These are phyloP conservation scores for Cotesia glomerata DNA, from an alignment of 1,140 invertebrate species.

Conservation along the genomic window DNA sequence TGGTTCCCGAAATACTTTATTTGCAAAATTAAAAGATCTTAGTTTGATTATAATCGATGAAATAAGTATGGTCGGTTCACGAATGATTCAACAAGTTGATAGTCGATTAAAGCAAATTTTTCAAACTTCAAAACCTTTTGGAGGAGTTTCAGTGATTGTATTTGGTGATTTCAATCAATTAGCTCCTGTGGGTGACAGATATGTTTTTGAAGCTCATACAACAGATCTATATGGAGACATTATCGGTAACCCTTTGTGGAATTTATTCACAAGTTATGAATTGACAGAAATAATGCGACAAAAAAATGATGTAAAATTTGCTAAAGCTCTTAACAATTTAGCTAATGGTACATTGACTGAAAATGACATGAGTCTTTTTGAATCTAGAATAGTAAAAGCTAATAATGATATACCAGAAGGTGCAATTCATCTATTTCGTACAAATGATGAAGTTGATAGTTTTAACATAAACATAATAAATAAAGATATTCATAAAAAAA, in stretches of 20 bases:
- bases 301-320: slow-evolving; percentile 38
- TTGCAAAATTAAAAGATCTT: slow-evolving; percentile 34
- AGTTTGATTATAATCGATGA: slow-evolving; percentile 52
- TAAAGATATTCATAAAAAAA: slow-evolving; percentile 1
- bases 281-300: slow-evolving; percentile 43
- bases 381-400: slow-evolving; percentile 16
- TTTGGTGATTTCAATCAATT: slow-evolving; percentile 43
- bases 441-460: slow-evolving; percentile 16
- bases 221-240: slow-evolving; percentile 6
- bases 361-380: slow-evolving; percentile 25
- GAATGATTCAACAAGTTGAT: slow-evolving; percentile 40
- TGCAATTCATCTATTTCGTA: slow-evolving; percentile 27
- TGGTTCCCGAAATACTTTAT: slow-evolving; percentile 23
- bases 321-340: slow-evolving; percentile 36
- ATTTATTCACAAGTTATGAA: slow-evolving; percentile 38
- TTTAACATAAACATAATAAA: slow-evolving; percentile 27
- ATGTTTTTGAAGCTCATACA: neutral
- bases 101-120: slow-evolving; percentile 45
- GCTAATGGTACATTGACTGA: slow-evolving; percentile 22
- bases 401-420: slow-evolving; percentile 7
- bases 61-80: slow-evolving; percentile 46
- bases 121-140: slow-evolving; percentile 32
- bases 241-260: slow-evolving; percentile 25
- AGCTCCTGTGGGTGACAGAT: slow-evolving; percentile 26
- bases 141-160: slow-evolving; percentile 38